Percentiles rank a stretch among this genome's conserved stretches.
Conservation (phyloP, 2,797 vertebrate species). For the Pantherophis vulpinus region DNA sequence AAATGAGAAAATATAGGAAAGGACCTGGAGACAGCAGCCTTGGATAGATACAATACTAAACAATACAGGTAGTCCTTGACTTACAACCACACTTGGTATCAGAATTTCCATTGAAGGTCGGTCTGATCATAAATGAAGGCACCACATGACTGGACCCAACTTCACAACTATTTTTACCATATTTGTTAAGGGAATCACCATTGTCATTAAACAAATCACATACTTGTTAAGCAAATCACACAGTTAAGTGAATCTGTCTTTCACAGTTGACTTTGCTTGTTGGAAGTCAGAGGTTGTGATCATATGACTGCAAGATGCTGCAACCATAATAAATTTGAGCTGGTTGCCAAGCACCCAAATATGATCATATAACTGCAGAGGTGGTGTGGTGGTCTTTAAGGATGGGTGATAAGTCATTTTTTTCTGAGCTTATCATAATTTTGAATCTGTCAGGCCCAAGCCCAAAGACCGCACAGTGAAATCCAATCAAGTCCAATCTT, state of each 20-base stretch:
- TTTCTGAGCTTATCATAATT: background rate
- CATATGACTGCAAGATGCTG: background rate
- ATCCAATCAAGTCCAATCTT: background rate
- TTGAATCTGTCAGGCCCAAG: background rate
- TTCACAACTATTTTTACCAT: background rate
- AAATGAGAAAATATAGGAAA: background rate
- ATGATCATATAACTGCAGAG: background rate
- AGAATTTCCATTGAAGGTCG: background rate
- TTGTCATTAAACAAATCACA: background rate
- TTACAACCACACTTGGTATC: background rate
- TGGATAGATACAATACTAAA: background rate
- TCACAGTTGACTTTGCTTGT: background rate
- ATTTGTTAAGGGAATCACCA: background rate
- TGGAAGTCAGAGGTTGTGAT: background rate
- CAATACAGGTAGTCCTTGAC: background rate
- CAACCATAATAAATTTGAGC: background rate
- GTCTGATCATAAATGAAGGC: background rate
- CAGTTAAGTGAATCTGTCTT: background rate
- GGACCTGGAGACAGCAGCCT: background rate
- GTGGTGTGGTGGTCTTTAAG: background rate
- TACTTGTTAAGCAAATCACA: background rate
- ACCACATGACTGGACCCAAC: background rate
- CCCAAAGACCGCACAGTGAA: background rate
- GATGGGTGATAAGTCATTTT: background rate
- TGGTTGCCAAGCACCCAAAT: background rate